Evolutionary conservation across 2,888 invertebrate genomes (phyloP).

Genomic region (Harpalus rufipes): DNA sequence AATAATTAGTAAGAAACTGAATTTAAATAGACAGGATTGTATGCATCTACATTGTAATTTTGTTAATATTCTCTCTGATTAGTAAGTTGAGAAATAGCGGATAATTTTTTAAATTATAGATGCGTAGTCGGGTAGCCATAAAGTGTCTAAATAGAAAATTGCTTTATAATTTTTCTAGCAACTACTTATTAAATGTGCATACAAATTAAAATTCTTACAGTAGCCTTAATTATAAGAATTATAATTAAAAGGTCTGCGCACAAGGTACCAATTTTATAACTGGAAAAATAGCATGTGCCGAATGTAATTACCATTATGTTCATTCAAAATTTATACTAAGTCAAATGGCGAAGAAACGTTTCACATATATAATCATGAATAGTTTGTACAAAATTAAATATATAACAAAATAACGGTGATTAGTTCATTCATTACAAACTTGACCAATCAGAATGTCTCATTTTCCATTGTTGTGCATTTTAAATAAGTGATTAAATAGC

Average conservation of each 20-base stretch:
- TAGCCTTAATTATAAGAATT: slow-evolving; percentile 27
- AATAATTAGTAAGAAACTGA: slow-evolving; percentile 43
- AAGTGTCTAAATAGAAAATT: slow-evolving; percentile 38
- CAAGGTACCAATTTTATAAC: background rate
- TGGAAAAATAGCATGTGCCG: background rate
- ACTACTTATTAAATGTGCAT: slow-evolving; percentile 15
- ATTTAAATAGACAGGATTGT: slow-evolving; percentile 31
- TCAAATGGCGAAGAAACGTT: background rate
- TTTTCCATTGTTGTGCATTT: no score
- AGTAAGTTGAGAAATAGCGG: slow-evolving; percentile 11
- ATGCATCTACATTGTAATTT: background rate
- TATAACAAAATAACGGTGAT: background rate
- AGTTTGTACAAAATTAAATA: background rate
- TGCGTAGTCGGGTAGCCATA: slow-evolving; percentile 16
- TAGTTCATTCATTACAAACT: no score
- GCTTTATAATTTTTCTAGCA: slow-evolving; percentile 41
- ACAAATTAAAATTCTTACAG: slow-evolving; percentile 44
- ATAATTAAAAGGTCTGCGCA: background rate
- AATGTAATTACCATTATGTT: background rate
- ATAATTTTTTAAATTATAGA: slow-evolving; percentile 43
- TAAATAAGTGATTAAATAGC: no score
- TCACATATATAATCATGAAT: background rate
- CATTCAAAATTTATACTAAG: slow-evolving; percentile 3
- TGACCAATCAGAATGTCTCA: no score
- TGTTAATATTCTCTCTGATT: slow-evolving; percentile 7